Evolutionary conservation across 1,140 invertebrate genomes (phyloP).

Genomic region (Caerostris darwini): DNA sequence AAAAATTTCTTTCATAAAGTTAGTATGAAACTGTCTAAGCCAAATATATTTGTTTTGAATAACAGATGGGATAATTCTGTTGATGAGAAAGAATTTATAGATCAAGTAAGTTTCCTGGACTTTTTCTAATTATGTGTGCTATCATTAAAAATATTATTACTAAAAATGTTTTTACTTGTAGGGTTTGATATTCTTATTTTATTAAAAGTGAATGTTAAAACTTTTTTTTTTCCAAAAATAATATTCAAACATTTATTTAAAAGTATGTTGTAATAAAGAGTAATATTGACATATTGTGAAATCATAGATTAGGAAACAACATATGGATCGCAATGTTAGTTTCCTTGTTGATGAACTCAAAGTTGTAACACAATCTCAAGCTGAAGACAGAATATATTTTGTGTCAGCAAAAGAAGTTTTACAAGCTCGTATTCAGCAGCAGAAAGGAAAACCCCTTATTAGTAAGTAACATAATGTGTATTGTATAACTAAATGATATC

Average conservation of each 20-base stretch:
- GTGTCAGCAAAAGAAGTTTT: conserved; percentile 98
- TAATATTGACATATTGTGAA: neutral
- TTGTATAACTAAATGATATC: too few relatives aligned
- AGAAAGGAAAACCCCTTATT: conserved; percentile 86
- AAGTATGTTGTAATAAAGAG: too few relatives aligned
- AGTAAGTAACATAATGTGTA: conserved; percentile 81
- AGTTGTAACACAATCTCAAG: conserved; percentile 93
- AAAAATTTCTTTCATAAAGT: conserved; percentile 99
- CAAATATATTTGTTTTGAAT: conserved; percentile 99
- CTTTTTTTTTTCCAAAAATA: too few relatives aligned
- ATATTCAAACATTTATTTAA: too few relatives aligned
- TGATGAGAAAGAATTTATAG: conserved; percentile 94
- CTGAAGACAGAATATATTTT: conserved; percentile 97
- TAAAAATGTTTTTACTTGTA: too few relatives aligned
- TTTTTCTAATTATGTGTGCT: too few relatives aligned
- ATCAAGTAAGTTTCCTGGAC: conserved; percentile 87
- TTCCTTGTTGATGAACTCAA: conserved; percentile 97
- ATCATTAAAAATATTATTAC: too few relatives aligned
- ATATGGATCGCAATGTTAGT: conserved; percentile 94
- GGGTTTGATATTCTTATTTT: too few relatives aligned
- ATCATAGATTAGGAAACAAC: conserved; percentile 94
- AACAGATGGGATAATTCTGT: conserved; percentile 99
- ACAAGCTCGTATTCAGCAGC: conserved; percentile 90
- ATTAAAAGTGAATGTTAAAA: too few relatives aligned
- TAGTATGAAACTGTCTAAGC: conserved; percentile 96